Evolutionary conservation across 2,113 vertebrate species (phyloP).

Genomic region (Neotoma lepida): DNA sequence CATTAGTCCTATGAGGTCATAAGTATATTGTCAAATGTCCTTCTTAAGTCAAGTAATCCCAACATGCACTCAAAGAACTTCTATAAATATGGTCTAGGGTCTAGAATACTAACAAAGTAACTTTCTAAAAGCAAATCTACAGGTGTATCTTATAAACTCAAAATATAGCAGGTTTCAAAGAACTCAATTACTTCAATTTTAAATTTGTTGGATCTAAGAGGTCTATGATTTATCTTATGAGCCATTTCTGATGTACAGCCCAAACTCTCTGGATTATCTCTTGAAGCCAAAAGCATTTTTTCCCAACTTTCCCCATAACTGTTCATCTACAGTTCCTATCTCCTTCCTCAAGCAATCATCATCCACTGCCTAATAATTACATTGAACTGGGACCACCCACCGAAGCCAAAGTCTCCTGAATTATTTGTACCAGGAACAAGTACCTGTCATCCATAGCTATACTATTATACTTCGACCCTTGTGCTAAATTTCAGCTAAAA

Average conservation of each 20-base stretch:
- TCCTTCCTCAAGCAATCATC: neutral
- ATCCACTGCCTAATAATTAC: neutral
- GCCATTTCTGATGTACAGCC: neutral
- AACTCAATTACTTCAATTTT: constrained; percentile 16
- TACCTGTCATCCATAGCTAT: neutral
- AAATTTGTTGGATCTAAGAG: neutral
- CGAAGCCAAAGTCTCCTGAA: constrained; percentile 13
- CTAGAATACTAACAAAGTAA: neutral
- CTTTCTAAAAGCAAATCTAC: neutral
- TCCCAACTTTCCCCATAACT: neutral
- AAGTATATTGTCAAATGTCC: neutral
- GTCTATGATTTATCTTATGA: constrained; percentile 18
- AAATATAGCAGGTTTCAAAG: constrained; percentile 10
- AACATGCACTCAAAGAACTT: neutral
- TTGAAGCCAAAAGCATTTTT: neutral
- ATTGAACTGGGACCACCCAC: neutral
- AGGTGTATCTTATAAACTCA: neutral
- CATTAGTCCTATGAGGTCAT: neutral
- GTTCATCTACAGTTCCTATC: neutral
- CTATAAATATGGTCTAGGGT: neutral
- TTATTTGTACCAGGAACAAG: neutral
- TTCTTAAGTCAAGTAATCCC: neutral
- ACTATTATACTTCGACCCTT: neutral
- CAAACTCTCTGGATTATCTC: constrained; percentile 39
- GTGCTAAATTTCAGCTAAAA: constrained; percentile 36